Evolutionary conservation across 2,888 invertebrate species (phyloP).

Genomic region (Piscicola geometra): DNA sequence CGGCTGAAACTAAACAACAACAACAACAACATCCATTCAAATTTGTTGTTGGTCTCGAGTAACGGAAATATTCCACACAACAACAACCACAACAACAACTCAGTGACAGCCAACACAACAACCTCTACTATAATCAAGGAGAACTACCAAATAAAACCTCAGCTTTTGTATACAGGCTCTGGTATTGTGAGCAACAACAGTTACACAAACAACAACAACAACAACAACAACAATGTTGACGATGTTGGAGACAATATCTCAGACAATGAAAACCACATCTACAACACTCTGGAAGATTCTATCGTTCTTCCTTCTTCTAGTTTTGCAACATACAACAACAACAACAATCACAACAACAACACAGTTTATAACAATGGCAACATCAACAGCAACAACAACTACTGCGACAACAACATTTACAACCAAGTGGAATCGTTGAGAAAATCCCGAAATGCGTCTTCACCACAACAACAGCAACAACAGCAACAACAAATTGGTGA

Average conservation of each 20-base stretch:
- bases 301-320: neutral
- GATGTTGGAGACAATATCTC: neutral
- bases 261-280: slow-evolving; percentile 23
- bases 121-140: neutral
- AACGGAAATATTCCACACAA: neutral
- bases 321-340: neutral
- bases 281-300: slow-evolving; percentile 30
- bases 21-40: neutral
- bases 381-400: slow-evolving; percentile 9
- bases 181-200: neutral
- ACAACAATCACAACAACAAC: neutral
- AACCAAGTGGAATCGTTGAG: neutral
- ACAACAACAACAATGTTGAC: neutral
- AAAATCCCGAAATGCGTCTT: neutral
- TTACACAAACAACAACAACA: neutral
- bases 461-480: too few relatives aligned
- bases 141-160: slow-evolving; percentile 9
- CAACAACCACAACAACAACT: neutral
- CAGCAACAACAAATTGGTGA: too few relatives aligned
- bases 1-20: neutral
- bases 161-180: neutral
- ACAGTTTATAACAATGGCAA: neutral
- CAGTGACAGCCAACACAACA: neutral
- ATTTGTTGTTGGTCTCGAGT: neutral
- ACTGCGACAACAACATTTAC: slow-evolving; percentile 3